A percentile compares a stretch with the other conserved stretches of the same genome.
These are phyloP conservation scores for Psix sp. DNA, from an alignment of 1,140 invertebrate species.

Conservation along the genomic window DNA sequence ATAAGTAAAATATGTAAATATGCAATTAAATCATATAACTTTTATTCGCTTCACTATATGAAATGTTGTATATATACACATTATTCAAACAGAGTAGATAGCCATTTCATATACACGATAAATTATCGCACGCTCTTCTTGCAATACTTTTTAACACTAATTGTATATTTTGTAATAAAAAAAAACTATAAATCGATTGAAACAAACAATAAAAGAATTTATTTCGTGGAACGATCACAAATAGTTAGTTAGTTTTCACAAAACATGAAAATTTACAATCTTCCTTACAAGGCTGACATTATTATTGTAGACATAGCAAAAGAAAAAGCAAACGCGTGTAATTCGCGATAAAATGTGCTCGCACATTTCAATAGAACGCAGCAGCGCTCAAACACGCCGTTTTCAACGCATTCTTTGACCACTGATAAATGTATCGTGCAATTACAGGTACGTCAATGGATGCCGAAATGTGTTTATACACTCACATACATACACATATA, in stretches of 20 bases:
- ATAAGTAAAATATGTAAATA: too few relatives aligned
- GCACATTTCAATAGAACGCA: constrained; percentile 41
- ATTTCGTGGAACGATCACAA: constrained; percentile 14
- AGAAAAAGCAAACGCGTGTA: constrained; percentile 31
- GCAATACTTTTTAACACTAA: constrained; percentile 7
- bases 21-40: too few relatives aligned
- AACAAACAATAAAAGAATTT: constrained; percentile 12
- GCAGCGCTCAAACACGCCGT: constrained; percentile 21
- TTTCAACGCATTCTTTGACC: constrained; percentile 40
- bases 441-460: constrained; percentile 39
- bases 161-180: too few relatives aligned
- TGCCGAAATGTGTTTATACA: constrained; percentile 28
- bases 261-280: constrained; percentile 45
- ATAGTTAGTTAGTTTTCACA: constrained; percentile 33
- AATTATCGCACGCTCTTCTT: too few relatives aligned
- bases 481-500: constrained; percentile 14
- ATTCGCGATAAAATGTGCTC: constrained; percentile 55
- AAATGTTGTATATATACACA: too few relatives aligned
- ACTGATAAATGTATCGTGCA: constrained; percentile 52
- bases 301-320: constrained; percentile 20
- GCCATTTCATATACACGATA: too few relatives aligned
- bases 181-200: constrained; percentile 17
- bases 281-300: constrained; percentile 41
- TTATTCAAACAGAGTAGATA: too few relatives aligned
- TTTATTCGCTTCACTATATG: too few relatives aligned